Evolutionary conservation across 1,140 invertebrate species (phyloP).

Genomic region (Probaryconus sp.): DNA sequence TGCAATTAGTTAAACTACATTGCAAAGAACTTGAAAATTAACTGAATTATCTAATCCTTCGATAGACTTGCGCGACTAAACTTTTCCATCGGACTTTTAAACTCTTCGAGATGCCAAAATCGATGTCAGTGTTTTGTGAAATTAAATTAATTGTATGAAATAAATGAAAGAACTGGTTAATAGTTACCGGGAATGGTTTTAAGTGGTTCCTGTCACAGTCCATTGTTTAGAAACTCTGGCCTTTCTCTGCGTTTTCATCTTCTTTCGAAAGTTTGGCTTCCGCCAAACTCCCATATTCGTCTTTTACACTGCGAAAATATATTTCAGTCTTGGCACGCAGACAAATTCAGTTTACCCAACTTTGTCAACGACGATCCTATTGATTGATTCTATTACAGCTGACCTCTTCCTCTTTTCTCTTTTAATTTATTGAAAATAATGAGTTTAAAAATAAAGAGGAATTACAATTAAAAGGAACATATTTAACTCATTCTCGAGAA

Average conservation of each 20-base stretch:
- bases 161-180: slow-evolving; percentile 48
- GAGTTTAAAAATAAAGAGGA: not conserved
- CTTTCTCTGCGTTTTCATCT: slow-evolving; percentile 48
- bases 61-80: slow-evolving; percentile 40
- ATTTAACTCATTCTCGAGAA: too few relatives aligned
- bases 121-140: slow-evolving; percentile 53
- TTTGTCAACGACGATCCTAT: slow-evolving; percentile 33
- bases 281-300: slow-evolving; percentile 27
- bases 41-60: slow-evolving; percentile 51
- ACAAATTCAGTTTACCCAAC: slow-evolving; percentile 51
- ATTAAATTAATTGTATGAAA: slow-evolving; percentile 60
- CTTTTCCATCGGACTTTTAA: slow-evolving; percentile 35
- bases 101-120: slow-evolving; percentile 46
- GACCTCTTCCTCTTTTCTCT: slow-evolving; percentile 13
- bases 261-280: slow-evolving; percentile 46
- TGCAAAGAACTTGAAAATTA: too few relatives aligned
- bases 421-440: not conserved
- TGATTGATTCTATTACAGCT: slow-evolving; percentile 46
- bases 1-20: too few relatives aligned
- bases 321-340: slow-evolving; percentile 45
- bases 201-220: slow-evolving; percentile 60
- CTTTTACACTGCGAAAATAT: slow-evolving; percentile 30
- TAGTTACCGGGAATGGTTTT: slow-evolving; percentile 55
- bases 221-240: slow-evolving; percentile 59
- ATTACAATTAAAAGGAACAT: not conserved